Conservation (phyloP, 2,888 invertebrate species). For the Cenopis cana region DNA sequence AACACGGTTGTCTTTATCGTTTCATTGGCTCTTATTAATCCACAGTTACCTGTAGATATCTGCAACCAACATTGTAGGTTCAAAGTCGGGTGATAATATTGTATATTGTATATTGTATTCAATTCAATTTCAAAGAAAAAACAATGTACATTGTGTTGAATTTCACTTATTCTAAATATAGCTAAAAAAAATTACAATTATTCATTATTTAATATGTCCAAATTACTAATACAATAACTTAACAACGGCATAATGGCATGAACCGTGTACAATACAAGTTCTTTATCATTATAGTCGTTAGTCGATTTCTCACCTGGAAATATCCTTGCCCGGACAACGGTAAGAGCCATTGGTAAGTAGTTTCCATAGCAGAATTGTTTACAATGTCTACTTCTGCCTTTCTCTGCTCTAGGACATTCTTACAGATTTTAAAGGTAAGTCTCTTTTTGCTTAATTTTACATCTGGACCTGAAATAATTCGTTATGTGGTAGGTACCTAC, state of each 20-base stretch:
- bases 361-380: conserved; percentile 71
- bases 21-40: conserved; percentile 75
- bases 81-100: background rate
- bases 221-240: no score
- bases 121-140: no score
- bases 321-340: conserved; percentile 70
- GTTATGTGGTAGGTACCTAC: no score
- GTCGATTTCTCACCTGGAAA: conserved; percentile 66
- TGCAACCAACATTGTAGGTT: conserved; percentile 47
- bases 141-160: no score
- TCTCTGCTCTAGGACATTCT: conserved; percentile 67
- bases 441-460: conserved; percentile 65
- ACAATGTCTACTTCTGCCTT: conserved; percentile 66
- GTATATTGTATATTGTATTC: no score
- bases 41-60: conserved; percentile 77
- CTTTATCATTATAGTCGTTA: background rate
- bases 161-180: no score
- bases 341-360: conserved; percentile 79
- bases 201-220: no score
- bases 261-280: no score
- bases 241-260: no score
- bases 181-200: no score
- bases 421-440: conserved; percentile 68
- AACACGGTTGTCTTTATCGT: conserved; percentile 66
- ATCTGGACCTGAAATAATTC: conserved; percentile 63